A percentile compares a stretch with the other conserved stretches of the same genome.
Evolutionary conservation across 2,113 vertebrate genomes (phyloP).

Genomic region (Bostrychus sinensis): DNA sequence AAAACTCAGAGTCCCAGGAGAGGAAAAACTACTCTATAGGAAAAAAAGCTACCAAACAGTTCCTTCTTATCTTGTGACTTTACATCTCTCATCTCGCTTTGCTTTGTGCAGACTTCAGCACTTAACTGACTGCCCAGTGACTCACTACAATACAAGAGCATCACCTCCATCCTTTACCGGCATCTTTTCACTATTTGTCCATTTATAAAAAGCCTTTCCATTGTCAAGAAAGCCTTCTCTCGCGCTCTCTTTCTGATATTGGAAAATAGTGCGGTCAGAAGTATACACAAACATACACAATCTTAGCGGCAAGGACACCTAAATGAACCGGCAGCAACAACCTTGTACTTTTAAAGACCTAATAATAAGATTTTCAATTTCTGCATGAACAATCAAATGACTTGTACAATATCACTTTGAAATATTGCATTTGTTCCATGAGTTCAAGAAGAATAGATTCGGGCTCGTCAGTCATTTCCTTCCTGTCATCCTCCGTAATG

Average conservation of each 20-base stretch:
- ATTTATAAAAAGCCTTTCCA: constrained; percentile 61
- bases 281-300: constrained; percentile 10
- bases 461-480: constrained; percentile 22
- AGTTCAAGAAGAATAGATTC: constrained; percentile 23
- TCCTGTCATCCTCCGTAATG: constrained; percentile 24
- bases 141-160: constrained; percentile 10
- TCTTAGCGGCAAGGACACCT: constrained; percentile 32
- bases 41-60: background rate
- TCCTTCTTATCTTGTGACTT: constrained; percentile 28
- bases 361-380: constrained; percentile 28
- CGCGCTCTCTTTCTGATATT: constrained; percentile 36
- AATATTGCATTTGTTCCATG: background rate
- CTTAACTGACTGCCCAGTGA: constrained; percentile 26
- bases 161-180: constrained; percentile 14
- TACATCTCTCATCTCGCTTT: constrained; percentile 14
- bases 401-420: background rate
- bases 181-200: constrained; percentile 37
- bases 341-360: constrained; percentile 23
- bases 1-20: constrained; percentile 1
- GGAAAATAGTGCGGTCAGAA: constrained; percentile 26
- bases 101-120: constrained; percentile 49
- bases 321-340: constrained; percentile 9
- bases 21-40: background rate
- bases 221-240: constrained; percentile 43
- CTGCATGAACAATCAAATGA: constrained; percentile 16